Conservation (phyloP, 1,140 invertebrate genomes). For the Agrilus planipennis region DNA sequence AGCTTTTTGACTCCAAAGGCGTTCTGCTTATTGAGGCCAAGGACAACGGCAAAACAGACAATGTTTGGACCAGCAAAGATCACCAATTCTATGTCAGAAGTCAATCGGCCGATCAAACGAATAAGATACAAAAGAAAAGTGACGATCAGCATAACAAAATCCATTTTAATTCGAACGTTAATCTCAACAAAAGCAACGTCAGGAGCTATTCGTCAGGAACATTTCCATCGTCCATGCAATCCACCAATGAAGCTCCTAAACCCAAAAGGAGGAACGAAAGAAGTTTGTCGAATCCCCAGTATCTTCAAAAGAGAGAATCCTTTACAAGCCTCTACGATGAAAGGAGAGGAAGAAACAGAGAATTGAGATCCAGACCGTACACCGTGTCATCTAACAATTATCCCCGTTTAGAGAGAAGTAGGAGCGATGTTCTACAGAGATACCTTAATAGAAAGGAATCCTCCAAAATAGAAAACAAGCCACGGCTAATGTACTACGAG, state of each 20-base stretch:
- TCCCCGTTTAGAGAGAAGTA: slow-evolving; percentile 18
- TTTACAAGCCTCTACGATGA: no score
- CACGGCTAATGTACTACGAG: neutral
- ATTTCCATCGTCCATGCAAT: neutral
- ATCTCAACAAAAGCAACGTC: no score
- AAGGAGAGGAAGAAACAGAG: no score
- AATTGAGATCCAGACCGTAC: no score
- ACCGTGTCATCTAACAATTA: no score
- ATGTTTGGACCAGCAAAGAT: slow-evolving; percentile 25
- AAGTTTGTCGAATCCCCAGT: no score
- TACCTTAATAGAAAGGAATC: neutral
- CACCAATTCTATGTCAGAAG: no score
- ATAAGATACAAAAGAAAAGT: neutral
- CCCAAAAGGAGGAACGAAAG: slow-evolving; percentile 4
- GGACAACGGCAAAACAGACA: slow-evolving; percentile 18
- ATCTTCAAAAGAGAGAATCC: no score
- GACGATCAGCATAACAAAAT: neutral
- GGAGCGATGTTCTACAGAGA: slow-evolving; percentile 13
- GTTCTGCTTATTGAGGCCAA: slow-evolving; percentile 35
- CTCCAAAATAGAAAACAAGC: neutral
- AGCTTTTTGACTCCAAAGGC: slow-evolving; percentile 37
- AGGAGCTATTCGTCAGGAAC: no score
- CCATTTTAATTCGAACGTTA: neutral
- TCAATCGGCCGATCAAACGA: neutral
- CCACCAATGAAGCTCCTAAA: neutral